A percentile compares a stretch with the other conserved stretches of the same genome.
Evolutionary conservation across 2,797 vertebrate genomes (phyloP).

Genomic region (Iguana delicatissima): DNA sequence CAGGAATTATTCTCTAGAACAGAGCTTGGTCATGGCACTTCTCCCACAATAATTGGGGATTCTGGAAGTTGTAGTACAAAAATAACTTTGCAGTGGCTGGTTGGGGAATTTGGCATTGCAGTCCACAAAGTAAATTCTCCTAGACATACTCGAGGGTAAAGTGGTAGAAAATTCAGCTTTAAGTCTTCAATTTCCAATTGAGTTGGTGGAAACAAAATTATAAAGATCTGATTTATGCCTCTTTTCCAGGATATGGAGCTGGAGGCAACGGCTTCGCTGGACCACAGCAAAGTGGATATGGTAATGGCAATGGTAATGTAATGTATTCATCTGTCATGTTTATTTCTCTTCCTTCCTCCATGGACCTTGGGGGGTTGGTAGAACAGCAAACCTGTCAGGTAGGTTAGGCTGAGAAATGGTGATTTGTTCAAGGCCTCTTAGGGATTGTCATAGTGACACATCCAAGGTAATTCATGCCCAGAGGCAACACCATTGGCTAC

Average conservation of each 20-base stretch:
- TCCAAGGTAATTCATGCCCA: background rate
- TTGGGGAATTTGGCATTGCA: no score
- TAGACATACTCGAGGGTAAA: background rate
- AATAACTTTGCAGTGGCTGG: no score
- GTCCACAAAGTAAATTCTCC: no score
- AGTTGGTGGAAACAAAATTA: background rate
- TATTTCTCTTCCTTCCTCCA: constrained; percentile 9
- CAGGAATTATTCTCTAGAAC: background rate
- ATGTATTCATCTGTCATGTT: background rate
- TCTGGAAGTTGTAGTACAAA: no score
- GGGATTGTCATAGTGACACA: background rate
- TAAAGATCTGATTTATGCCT: background rate
- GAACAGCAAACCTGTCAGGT: background rate
- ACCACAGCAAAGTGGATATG: constrained; percentile 16
- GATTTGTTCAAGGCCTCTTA: background rate
- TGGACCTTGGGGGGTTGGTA: background rate
- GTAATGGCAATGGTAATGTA: constrained; percentile 16
- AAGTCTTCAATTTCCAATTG: background rate
- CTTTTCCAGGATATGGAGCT: constrained; percentile 32
- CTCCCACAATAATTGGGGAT: no score
- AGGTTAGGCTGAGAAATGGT: background rate
- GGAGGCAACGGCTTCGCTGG: constrained; percentile 30
- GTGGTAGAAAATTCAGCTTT: background rate
- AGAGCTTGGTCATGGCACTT: background rate
- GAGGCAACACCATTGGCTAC: background rate